Conservation (phyloP, 2,113 vertebrate genomes). For the Brienomyrus brachyistius region DNA sequence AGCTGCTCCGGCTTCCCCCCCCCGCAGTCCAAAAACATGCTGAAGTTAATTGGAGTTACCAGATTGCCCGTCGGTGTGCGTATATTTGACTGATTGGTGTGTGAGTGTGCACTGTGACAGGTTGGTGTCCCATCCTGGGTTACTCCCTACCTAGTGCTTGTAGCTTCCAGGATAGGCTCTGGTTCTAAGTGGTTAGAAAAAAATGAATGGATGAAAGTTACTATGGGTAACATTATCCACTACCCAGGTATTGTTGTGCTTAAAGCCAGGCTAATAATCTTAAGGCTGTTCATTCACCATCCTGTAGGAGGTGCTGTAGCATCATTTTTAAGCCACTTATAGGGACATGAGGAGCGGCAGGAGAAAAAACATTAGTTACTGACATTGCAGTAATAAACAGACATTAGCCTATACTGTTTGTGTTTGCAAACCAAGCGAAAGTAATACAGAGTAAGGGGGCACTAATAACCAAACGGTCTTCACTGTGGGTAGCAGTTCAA, state of each 20-base stretch:
- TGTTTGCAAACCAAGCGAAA: neutral
- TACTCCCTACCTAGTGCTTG: neutral
- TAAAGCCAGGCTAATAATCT: neutral
- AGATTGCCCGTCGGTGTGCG: no score
- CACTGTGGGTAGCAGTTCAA: neutral
- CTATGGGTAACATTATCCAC: neutral
- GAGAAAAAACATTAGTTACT: neutral
- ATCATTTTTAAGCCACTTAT: neutral
- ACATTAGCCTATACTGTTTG: neutral
- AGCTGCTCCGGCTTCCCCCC: neutral
- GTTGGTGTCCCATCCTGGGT: neutral
- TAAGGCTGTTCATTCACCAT: neutral
- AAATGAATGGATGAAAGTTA: neutral
- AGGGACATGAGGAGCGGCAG: neutral
- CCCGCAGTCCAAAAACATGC: no score
- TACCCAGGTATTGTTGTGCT: neutral
- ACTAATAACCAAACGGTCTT: neutral
- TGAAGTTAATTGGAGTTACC: no score
- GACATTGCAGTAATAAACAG: neutral
- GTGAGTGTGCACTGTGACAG: neutral
- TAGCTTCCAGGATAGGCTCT: neutral
- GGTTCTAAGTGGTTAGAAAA: neutral
- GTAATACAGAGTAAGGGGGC: neutral
- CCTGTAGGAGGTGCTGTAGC: neutral
- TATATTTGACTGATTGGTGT: neutral